Evolutionary conservation across 2,113 vertebrate genomes (phyloP).

Genomic region (Marmota monax): DNA sequence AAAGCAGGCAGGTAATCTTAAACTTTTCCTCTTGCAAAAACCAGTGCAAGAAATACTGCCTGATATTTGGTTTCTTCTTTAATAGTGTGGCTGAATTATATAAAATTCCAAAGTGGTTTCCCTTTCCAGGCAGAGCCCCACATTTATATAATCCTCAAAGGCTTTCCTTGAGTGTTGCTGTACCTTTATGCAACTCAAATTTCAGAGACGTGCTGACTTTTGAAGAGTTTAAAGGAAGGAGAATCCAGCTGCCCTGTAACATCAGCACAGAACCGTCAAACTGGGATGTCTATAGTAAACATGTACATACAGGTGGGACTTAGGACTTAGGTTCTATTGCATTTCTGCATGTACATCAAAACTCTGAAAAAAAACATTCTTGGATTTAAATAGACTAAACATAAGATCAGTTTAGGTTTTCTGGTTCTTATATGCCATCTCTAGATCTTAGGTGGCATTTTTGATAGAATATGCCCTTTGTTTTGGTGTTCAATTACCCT

Average conservation of each 20-base stretch:
- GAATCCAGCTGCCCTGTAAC: conserved; percentile 15
- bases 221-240: conserved; percentile 36
- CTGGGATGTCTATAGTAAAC: not conserved
- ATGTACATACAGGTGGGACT: not conserved
- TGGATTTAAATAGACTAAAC: not conserved
- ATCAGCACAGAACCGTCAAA: not conserved
- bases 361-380: not conserved
- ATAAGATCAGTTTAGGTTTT: not conserved
- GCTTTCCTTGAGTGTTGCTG: conserved; percentile 1
- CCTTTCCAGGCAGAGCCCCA: conserved; percentile 51
- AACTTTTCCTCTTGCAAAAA: conserved; percentile 56
- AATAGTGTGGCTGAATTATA: conserved; percentile 56
- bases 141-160: conserved; percentile 60
- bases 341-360: not conserved
- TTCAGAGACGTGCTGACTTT: conserved; percentile 54
- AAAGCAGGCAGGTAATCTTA: conserved; percentile 58
- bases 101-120: conserved; percentile 59
- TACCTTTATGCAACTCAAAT: conserved; percentile 51
- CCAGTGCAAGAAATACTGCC: conserved; percentile 33
- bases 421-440: not conserved
- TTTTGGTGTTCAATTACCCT: not conserved
- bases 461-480: conserved; percentile 4
- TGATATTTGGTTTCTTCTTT: conserved; percentile 66
- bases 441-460: not conserved
- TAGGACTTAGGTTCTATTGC: not conserved